Conservation (phyloP, 2,888 invertebrate species). For the Halictus ligatus region DNA sequence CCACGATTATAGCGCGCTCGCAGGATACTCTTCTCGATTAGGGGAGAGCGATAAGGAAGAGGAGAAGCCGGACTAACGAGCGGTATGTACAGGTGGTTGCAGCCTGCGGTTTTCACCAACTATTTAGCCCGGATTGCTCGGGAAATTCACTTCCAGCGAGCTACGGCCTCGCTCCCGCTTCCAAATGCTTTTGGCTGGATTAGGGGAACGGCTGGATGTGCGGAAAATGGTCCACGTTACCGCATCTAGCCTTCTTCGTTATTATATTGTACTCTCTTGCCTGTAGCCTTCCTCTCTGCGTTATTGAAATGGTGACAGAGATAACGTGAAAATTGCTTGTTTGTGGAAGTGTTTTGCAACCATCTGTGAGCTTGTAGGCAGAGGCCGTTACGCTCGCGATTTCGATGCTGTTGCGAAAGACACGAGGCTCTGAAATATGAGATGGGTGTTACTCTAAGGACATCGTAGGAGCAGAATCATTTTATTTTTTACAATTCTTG, state of each 20-base stretch:
- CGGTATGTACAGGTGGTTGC: conserved; percentile 1
- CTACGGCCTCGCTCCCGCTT: neutral
- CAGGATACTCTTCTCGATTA: neutral
- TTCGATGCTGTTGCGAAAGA: neutral
- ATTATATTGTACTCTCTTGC: too few species aligned
- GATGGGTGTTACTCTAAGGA: neutral
- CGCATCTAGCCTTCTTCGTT: neutral
- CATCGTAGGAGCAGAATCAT: too few species aligned
- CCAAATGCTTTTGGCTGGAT: neutral
- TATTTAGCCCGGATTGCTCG: neutral
- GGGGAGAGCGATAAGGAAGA: neutral
- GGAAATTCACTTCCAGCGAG: neutral
- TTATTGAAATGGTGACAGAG: neutral
- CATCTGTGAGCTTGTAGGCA: neutral
- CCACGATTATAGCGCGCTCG: conserved; percentile 15
- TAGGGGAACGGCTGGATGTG: neutral
- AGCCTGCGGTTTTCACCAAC: conserved; percentile 1
- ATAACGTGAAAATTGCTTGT: too few species aligned
- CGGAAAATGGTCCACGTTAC: neutral
- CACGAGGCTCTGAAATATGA: neutral
- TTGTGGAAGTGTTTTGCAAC: neutral
- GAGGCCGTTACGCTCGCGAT: too few species aligned
- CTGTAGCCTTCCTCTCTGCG: neutral
- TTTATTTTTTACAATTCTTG: too few species aligned
- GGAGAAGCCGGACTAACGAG: conserved; percentile 3